Percentiles rank a stretch among this genome's conserved stretches.
Evolutionary conservation across 1,140 invertebrate species (phyloP).

Genomic region (Gerris buenoi): DNA sequence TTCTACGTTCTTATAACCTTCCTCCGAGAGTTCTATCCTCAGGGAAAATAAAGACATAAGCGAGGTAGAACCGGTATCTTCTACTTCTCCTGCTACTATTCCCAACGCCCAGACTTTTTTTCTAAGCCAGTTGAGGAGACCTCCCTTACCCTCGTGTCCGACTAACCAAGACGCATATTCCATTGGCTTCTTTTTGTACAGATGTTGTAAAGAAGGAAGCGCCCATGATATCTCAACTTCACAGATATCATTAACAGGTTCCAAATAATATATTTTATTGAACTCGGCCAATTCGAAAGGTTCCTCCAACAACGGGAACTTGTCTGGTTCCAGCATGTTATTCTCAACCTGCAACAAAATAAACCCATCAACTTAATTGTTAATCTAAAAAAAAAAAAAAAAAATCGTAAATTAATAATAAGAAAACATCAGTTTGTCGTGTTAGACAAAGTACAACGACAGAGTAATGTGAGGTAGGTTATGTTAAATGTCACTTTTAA

Average conservation of each 20-base stretch:
- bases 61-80: slow-evolving; percentile 48
- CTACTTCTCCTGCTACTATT: slow-evolving; percentile 56
- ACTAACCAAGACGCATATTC: slow-evolving; percentile 67
- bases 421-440: no score
- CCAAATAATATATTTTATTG: slow-evolving; percentile 57
- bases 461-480: no score
- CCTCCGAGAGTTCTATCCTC: slow-evolving; percentile 58
- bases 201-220: slow-evolving; percentile 52
- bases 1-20: slow-evolving; percentile 53
- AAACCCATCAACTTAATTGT: no score
- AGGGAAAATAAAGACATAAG: slow-evolving; percentile 46
- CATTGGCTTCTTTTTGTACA: slow-evolving; percentile 61
- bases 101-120: slow-evolving; percentile 70
- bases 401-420: no score
- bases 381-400: no score
- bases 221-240: slow-evolving; percentile 64
- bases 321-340: slow-evolving; percentile 41
- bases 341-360: slow-evolving; percentile 43
- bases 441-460: no score
- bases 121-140: slow-evolving; percentile 65
- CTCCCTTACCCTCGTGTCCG: slow-evolving; percentile 78
- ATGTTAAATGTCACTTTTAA: no score
- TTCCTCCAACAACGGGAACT: slow-evolving; percentile 51
- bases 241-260: slow-evolving; percentile 57
- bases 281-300: slow-evolving; percentile 45